Evolutionary conservation across 2,888 invertebrate genomes (phyloP).

Genomic region (Plebejus argus): DNA sequence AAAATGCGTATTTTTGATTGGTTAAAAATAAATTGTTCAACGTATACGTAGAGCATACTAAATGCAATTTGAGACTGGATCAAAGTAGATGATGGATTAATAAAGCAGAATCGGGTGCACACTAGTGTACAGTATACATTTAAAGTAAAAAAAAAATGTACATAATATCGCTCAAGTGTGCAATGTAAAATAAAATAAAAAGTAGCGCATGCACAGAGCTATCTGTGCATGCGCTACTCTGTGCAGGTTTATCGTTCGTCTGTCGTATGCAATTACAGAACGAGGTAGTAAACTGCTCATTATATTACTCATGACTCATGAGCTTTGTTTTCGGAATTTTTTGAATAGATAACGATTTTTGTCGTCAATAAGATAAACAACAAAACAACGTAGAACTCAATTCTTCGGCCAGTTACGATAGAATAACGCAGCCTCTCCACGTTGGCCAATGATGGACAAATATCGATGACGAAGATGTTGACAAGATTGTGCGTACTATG

Average conservation of each 20-base stretch:
- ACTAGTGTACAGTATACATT: neutral
- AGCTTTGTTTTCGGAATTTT: slow-evolving; percentile 3
- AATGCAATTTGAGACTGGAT: no score
- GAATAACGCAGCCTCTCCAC: neutral
- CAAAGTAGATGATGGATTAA: no score
- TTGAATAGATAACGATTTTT: neutral
- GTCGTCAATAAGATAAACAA: neutral
- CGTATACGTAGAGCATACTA: no score
- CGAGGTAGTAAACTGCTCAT: neutral
- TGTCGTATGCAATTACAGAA: slow-evolving; percentile 20
- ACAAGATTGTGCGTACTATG: no score
- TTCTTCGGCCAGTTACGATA: neutral
- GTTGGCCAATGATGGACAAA: neutral
- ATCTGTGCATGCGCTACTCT: neutral
- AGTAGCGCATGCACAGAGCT: no score
- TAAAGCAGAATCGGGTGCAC: neutral
- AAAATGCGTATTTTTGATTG: no score
- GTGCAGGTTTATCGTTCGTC: neutral
- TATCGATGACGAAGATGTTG: no score
- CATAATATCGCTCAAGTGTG: no score
- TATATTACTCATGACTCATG: no score
- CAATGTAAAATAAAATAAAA: neutral
- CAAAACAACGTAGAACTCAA: neutral
- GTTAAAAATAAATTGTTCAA: no score
- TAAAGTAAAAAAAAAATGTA: no score